Conservation (phyloP, 2,888 invertebrate genomes). For the Taenaris catops region DNA sequence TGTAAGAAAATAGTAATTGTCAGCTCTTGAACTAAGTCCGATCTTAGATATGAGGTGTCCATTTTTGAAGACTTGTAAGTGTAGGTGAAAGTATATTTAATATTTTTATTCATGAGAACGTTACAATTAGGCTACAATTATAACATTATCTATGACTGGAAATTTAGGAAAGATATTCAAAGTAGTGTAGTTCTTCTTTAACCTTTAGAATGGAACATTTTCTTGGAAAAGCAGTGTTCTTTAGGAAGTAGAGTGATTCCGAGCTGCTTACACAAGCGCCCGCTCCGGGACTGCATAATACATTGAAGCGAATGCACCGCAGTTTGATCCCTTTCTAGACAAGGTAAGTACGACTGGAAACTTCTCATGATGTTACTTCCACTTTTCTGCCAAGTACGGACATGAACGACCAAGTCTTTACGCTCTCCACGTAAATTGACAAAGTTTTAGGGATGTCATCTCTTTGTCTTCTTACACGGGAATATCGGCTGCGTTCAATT, state of each 20-base stretch:
- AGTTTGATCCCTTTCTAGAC: conserved; percentile 77
- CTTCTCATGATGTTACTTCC: conserved; percentile 66
- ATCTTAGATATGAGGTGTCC: too few relatives aligned
- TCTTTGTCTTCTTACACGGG: conserved; percentile 63
- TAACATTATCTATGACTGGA: conserved; percentile 22
- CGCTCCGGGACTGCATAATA: conserved; percentile 71
- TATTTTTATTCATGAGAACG: too few relatives aligned
- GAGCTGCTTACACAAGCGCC: conserved; percentile 66
- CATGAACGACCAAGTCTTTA: conserved; percentile 65
- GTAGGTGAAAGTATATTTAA: too few relatives aligned
- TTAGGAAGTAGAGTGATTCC: conserved; percentile 56
- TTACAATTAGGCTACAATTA: too few relatives aligned
- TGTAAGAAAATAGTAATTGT: too few relatives aligned
- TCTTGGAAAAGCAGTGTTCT: conserved; percentile 54
- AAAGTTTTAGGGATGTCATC: conserved; percentile 68
- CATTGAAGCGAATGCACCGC: conserved; percentile 74
- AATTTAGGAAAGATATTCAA: conserved; percentile 55
- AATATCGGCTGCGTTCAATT: conserved; percentile 65
- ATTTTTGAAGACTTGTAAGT: too few relatives aligned
- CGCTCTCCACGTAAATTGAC: conserved; percentile 63
- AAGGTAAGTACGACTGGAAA: conserved; percentile 73
- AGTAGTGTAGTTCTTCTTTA: conserved; percentile 45
- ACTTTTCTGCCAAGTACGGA: conserved; percentile 64
- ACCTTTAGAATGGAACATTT: conserved; percentile 62
- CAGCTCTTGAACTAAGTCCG: too few relatives aligned